phyloP scores from a whole-genome alignment of 1,140 invertebrate genomes.

The Samia ricini region DNA sequence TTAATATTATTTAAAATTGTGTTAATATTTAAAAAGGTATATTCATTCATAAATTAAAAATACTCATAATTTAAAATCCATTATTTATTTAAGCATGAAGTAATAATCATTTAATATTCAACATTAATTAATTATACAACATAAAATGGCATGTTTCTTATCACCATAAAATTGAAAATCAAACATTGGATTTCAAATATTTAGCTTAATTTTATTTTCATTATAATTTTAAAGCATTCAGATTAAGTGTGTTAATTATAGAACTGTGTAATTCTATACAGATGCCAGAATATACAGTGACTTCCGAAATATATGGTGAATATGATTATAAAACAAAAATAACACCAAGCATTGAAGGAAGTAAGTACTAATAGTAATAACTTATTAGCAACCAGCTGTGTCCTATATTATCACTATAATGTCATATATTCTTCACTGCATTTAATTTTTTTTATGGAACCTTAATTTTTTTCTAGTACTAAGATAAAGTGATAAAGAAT shows the following conservation, averaged over 20 bases:
- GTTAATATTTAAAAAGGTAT: conserved; percentile 15
- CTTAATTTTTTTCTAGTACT: too few relatives aligned
- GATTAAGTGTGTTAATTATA: background rate
- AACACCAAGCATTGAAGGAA: conserved; percentile 55
- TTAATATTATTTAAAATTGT: background rate
- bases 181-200: background rate
- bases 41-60: background rate
- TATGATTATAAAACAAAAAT: conserved; percentile 67
- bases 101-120: background rate
- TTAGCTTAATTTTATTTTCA: conserved; percentile 15
- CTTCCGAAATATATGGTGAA: conserved; percentile 74
- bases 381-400: background rate
- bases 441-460: too few relatives aligned
- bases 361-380: conserved; percentile 40
- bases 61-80: background rate
- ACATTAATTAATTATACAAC: too few relatives aligned
- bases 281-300: conserved; percentile 73
- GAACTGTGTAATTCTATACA: conserved; percentile 19
- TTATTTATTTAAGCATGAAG: background rate
- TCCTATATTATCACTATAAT: background rate
- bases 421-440: background rate
- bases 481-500: too few relatives aligned
- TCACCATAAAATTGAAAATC: background rate
- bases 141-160: background rate
- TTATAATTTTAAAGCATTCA: conserved; percentile 12